phyloP scores from a whole-genome alignment of 2,113 vertebrate genomes.

The Chloebia gouldiae region DNA sequence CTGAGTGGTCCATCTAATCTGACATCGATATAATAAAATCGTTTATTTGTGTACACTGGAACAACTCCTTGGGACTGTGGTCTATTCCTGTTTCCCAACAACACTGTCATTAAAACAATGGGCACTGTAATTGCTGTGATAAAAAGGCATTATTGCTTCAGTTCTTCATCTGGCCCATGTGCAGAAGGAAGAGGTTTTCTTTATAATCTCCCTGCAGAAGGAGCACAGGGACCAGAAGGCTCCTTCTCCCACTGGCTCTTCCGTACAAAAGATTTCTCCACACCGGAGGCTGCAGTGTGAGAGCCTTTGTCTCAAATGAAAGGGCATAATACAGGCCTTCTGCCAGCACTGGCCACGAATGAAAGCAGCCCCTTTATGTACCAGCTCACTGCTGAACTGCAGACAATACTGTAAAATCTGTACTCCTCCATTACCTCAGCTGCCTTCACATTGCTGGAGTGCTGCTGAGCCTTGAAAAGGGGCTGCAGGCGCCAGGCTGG shows the following conservation, averaged over 20 bases:
- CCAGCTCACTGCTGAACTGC: conserved; percentile 51
- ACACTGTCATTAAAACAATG: conserved; percentile 67
- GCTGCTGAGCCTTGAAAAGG: background rate
- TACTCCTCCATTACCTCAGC: conserved; percentile 36
- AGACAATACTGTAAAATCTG: conserved; percentile 64
- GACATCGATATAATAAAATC: conserved; percentile 62
- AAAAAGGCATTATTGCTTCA: conserved; percentile 57
- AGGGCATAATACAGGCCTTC: conserved; percentile 62
- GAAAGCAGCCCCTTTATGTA: conserved; percentile 60
- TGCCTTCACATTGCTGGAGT: background rate
- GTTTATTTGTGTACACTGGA: conserved; percentile 52
- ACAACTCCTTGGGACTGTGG: conserved; percentile 51
- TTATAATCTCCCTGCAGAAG: conserved; percentile 56
- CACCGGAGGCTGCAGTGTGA: conserved; percentile 53
- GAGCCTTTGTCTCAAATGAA: conserved; percentile 67
- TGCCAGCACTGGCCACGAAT: conserved; percentile 57
- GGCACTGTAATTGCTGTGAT: conserved; percentile 61
- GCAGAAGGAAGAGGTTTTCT: conserved; percentile 65
- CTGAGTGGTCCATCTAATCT: conserved; percentile 57
- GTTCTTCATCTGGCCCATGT: conserved; percentile 58
- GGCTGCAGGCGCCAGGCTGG: background rate
- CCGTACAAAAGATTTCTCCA: conserved; percentile 66
- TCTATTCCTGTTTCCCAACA: conserved; percentile 60
- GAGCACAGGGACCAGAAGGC: conserved; percentile 59
- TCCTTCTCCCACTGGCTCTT: conserved; percentile 65